Evolutionary conservation across 1,140 invertebrate genomes (phyloP), one percentile per base, ranked within the genome.

Genomic region (Plectus sambesii): DNA sequence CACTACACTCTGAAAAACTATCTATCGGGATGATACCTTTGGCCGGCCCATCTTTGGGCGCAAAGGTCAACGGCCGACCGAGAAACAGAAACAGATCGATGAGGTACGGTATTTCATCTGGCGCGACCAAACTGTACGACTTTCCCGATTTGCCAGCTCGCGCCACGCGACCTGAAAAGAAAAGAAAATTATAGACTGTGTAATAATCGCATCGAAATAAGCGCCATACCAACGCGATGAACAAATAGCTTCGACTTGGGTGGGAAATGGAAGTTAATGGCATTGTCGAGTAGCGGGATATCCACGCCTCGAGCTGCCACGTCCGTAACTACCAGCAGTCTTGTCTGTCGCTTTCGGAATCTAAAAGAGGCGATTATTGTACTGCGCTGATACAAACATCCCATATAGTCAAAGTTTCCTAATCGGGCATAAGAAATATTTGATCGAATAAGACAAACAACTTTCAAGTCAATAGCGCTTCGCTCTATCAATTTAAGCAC

Each of bases 261-360:
- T 0, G 94, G 93, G 69, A 98, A 99, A 75, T 97, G 83, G 60
- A 82, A 89, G 72, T 99, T 99, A 36, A 99, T 88, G 3, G 97
- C 92, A 67, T 84, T 87, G 66, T 98, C 92, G 47, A 99, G 71
- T 50, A 86, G 77, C 0, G 94, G 93, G 66, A 99, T 87, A 71
- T 98, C 93, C 26, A 98, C 83, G 49, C 94, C 94, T 66, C 94
- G 75, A 1, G 94, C 92, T 2, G 93, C 93, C 4, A 98, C 80
- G 73, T 99, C 94, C 0, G 94, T 98, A 0, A 96, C 92, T 9
- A 99, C 72, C 2, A 99, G 70, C 4, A 82, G 80, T 37, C 58
- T 68, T 5, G 61, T 60, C 56, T 72, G 69, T 42, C 68, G 72
- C 5, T 78, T 79, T 45, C 81, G 79, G 74, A 98, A 99, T 69